Conservation (phyloP, 2,888 invertebrate genomes). For the Dynastes hyllus region DNA sequence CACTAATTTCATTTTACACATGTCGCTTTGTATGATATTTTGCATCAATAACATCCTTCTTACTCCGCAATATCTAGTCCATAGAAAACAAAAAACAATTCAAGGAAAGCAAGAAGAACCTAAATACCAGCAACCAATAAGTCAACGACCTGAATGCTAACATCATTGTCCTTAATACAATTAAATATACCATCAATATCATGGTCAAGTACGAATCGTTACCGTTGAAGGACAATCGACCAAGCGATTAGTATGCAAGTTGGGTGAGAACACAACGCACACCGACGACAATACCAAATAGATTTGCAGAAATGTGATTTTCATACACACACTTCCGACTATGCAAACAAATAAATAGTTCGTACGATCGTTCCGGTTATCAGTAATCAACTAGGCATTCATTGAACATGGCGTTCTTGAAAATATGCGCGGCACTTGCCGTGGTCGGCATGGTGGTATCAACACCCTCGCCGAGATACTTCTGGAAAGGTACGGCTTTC, state of each 20-base stretch:
- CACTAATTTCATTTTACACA: neutral
- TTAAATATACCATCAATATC: conserved; percentile 31
- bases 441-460: conserved; percentile 67
- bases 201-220: conserved; percentile 40
- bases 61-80: conserved; percentile 48
- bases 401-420: conserved; percentile 58
- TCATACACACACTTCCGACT: conserved; percentile 59
- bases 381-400: conserved; percentile 56
- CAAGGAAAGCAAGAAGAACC: conserved; percentile 59
- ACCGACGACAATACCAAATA: conserved; percentile 58
- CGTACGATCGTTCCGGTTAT: conserved; percentile 58
- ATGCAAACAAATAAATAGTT: conserved; percentile 59
- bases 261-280: conserved; percentile 49
- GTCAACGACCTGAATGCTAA: conserved; percentile 60
- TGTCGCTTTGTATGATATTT: neutral
- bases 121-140: conserved; percentile 56
- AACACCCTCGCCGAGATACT: conserved; percentile 23
- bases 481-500: conserved; percentile 81
- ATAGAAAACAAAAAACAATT: conserved; percentile 55
- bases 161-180: conserved; percentile 57
- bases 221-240: conserved; percentile 36
- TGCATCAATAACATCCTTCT: neutral
- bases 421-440: conserved; percentile 68
- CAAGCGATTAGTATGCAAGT: conserved; percentile 56
- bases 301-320: conserved; percentile 58